Evolutionary conservation across 2,113 vertebrate species (phyloP), one percentile per base, ranked within the genome.

Genomic region (Uria aalge): DNA sequence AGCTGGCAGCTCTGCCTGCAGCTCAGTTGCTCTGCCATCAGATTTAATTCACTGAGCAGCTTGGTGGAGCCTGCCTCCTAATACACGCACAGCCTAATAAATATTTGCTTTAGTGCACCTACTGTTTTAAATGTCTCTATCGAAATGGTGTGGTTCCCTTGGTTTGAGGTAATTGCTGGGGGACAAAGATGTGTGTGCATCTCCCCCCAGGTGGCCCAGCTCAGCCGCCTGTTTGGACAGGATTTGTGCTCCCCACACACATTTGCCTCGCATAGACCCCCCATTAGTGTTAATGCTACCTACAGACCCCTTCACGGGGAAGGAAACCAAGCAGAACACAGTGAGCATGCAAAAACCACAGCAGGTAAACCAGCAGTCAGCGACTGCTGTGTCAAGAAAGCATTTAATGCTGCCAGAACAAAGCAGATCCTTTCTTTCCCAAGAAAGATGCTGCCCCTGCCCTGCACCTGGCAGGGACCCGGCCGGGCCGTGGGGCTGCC

Each of bases 101-200:
- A 82, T 82, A 77, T 47, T 93, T 94, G 83, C 88, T 88, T 94
- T 92, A 74, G 93, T 22, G 66, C 78, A 20, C 89, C 63, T 66
- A 50, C 77, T 75, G 50, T 73, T 92, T 90, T 47, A 88, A 90
- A 84, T 3, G 4, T 27, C 55, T 67, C 77, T 83, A 59, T 92
- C 63, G 12, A 72, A 92, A 83, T 89, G 57, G 48, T 36, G 38
- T 16, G 0, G 62, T 90, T 78, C 63, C 38, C 74, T 84, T 0
- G 0, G 43, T 71, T 93, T 57, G 69, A 74, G 63, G 41, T 34
- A 78, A 86, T 85, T 0, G 6, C 71, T 56, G 41, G 19, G 48
- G 77, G 30, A 73, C 56, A 73, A 94, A 78, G 80, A 73, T 8
- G 27, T 40, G 68, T 24, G 53, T 2, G 6, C 3, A 2, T 22